Evolutionary conservation across 1,140 invertebrate species (phyloP).

Genomic region (Tenebrio molitor): DNA sequence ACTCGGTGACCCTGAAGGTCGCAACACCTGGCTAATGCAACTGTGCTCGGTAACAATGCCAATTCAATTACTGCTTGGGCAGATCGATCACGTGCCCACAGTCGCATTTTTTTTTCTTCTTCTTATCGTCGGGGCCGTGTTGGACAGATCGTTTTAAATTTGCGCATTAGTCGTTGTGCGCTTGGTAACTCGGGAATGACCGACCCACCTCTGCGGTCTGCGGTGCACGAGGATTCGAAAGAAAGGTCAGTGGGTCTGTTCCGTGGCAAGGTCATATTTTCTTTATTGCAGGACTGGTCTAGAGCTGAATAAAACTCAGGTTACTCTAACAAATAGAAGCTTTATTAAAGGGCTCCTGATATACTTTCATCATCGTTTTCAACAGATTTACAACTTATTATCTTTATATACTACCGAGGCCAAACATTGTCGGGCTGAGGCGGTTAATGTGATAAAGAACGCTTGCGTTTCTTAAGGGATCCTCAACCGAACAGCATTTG

Average conservation of each 20-base stretch:
- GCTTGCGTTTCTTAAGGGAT: slow-evolving; percentile 39
- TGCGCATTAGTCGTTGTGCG: too few relatives aligned
- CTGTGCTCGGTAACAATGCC: slow-evolving; percentile 24
- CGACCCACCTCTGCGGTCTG: too few relatives aligned
- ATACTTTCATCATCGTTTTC: slow-evolving; percentile 54
- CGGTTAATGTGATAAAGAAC: neutral
- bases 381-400: slow-evolving; percentile 55
- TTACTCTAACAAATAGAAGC: slow-evolving; percentile 57
- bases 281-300: neutral
- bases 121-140: too few relatives aligned
- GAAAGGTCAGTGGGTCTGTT: slow-evolving; percentile 5
- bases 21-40: slow-evolving; percentile 36
- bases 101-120: slow-evolving; percentile 6
- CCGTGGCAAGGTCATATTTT: neutral
- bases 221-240: too few relatives aligned
- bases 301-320: slow-evolving; percentile 47
- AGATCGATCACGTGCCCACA: slow-evolving; percentile 22
- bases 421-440: slow-evolving; percentile 37
- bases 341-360: slow-evolving; percentile 54
- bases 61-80: slow-evolving; percentile 9
- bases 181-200: too few relatives aligned
- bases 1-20: slow-evolving; percentile 31
- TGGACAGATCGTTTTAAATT: too few relatives aligned
- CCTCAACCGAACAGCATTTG: slow-evolving; percentile 38
- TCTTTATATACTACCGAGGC: slow-evolving; percentile 43